Evolutionary conservation across 92 coral and sea anemone genomes (phyloP).

Genomic region (Phenganax marumi): DNA sequence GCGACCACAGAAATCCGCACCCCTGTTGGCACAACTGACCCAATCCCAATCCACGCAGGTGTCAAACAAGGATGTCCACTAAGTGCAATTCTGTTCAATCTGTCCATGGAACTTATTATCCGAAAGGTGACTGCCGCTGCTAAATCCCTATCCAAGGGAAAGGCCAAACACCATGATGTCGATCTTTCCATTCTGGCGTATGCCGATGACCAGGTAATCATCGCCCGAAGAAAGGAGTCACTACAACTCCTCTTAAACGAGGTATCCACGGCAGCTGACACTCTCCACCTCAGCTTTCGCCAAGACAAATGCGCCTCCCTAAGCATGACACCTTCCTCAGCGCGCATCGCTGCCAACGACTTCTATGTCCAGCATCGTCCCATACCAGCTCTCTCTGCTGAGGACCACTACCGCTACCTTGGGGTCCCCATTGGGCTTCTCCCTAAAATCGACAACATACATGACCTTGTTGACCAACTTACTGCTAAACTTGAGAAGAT

Average conservation of each 20-base stretch:
- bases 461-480: background rate
- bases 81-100: conserved; percentile 28
- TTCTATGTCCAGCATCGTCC: background rate
- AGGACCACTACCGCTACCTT: conserved; percentile 28
- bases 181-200: conserved; percentile 26
- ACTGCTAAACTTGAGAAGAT: conserved; percentile 4
- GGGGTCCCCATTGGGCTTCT: conserved; percentile 34
- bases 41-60: conserved; percentile 24
- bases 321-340: background rate
- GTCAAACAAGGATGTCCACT: conserved; percentile 46
- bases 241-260: conserved; percentile 28
- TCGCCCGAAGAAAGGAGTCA: conserved; percentile 10
- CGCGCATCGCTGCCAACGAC: background rate
- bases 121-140: conserved; percentile 5
- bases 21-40: background rate
- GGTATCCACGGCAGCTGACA: conserved; percentile 19
- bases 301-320: conserved; percentile 44
- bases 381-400: conserved; percentile 1
- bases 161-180: background rate
- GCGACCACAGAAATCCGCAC: background rate
- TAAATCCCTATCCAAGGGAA: background rate
- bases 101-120: conserved; percentile 35
- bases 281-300: conserved; percentile 32
- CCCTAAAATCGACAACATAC: conserved; percentile 7
- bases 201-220: conserved; percentile 37